phyloP scores from a whole-genome alignment of 2,888 invertebrate species.

The Thelaira solivaga region DNA sequence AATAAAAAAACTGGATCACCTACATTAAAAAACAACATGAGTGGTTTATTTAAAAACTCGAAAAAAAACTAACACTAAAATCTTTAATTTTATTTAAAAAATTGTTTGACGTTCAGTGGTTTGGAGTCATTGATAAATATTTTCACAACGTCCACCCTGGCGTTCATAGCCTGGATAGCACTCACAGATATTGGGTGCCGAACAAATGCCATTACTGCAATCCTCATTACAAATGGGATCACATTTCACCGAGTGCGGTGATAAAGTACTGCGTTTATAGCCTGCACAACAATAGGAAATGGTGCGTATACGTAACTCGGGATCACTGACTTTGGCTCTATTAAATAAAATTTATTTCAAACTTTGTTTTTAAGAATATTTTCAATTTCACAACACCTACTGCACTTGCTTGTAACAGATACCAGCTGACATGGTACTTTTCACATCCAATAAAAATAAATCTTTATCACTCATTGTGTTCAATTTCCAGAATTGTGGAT shows the following conservation, averaged over 20 bases:
- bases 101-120: not conserved
- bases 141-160: slow-evolving; percentile 63
- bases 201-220: slow-evolving; percentile 78
- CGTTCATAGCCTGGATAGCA: slow-evolving; percentile 69
- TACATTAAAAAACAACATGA: not conserved
- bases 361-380: not conserved
- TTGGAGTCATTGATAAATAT: slow-evolving; percentile 18
- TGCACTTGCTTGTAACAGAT: slow-evolving; percentile 73
- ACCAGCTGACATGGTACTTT: slow-evolving; percentile 69
- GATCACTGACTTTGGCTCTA: slow-evolving; percentile 67
- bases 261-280: slow-evolving; percentile 79
- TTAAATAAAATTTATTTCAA: not conserved
- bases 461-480: slow-evolving; percentile 60
- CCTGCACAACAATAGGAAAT: slow-evolving; percentile 85
- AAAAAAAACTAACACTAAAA: not conserved
- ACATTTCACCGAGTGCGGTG: slow-evolving; percentile 78
- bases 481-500: slow-evolving; percentile 69
- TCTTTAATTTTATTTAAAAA: not conserved
- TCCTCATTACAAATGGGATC: slow-evolving; percentile 77
- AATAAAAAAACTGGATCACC: slow-evolving; percentile 6
- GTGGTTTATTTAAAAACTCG: too few relatives aligned
- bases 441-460: slow-evolving; percentile 67
- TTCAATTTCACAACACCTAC: slow-evolving; percentile 66
- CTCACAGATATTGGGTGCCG: slow-evolving; percentile 74
- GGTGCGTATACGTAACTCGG: slow-evolving; percentile 78